A percentile compares a stretch with the other conserved stretches of the same genome.
Conservation (phyloP, 2,113 vertebrate genomes). For the Equus quagga region DNA sequence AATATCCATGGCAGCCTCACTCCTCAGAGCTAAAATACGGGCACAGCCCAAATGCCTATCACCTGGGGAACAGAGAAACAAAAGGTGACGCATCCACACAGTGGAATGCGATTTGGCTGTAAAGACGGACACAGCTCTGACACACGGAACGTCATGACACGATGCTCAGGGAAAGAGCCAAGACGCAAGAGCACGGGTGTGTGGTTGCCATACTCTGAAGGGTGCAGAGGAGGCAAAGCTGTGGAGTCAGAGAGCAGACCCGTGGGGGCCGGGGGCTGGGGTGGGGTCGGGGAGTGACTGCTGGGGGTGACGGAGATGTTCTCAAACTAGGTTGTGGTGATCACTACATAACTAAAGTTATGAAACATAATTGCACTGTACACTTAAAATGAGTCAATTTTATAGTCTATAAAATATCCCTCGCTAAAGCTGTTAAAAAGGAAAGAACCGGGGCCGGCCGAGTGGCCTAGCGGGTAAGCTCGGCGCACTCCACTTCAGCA, state of each 20-base stretch:
- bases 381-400: not conserved
- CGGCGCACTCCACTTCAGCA: too few species aligned
- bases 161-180: too few species aligned
- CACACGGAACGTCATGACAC: fast-evolving
- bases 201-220: fast-evolving
- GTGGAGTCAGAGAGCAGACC: not conserved
- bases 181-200: fast-evolving
- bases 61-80: fast-evolving
- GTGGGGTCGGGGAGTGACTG: too few species aligned
- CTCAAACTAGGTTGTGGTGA: not conserved
- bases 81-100: fast-evolving
- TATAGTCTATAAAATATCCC: not conserved
- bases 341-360: fast-evolving
- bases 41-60: not conserved
- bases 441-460: not conserved
- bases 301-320: not conserved
- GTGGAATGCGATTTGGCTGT: fast-evolving
- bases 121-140: not conserved
- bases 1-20: not conserved
- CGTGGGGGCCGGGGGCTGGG: not conserved
- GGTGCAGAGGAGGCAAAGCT: not conserved
- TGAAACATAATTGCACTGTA: not conserved
- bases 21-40: not conserved
- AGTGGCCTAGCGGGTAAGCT: too few species aligned
- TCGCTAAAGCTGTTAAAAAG: not conserved